A percentile compares a stretch with the other conserved stretches of the same genome.
Evolutionary conservation across 2,888 invertebrate species (phyloP).

Genomic region (Periphyllus acericola): DNA sequence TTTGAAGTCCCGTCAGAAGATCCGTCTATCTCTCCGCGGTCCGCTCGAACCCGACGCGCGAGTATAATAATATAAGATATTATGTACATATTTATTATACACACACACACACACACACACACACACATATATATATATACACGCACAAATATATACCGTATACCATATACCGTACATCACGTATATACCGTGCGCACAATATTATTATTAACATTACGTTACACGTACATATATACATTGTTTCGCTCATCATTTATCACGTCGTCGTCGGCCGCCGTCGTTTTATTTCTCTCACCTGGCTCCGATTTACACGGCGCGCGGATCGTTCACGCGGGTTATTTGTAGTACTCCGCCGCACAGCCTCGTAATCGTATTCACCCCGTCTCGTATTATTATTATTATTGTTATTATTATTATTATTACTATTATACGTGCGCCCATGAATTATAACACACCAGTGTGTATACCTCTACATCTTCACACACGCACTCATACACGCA

Average conservation of each 20-base stretch:
- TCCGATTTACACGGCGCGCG: slow-evolving; percentile 16
- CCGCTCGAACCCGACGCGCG: neutral
- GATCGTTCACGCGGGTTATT: slow-evolving; percentile 43
- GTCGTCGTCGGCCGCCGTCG: slow-evolving; percentile 44
- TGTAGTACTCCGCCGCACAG: neutral
- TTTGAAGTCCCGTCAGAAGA: slow-evolving; percentile 49
- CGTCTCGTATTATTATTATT: slow-evolving; percentile 39
- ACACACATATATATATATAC: neutral
- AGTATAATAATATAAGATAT: no score
- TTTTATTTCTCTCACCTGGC: slow-evolving; percentile 59
- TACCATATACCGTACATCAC: no score
- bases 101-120: no score
- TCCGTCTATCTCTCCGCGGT: neutral
- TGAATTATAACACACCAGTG: neutral
- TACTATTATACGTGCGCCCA: neutral
- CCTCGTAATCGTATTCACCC: slow-evolving; percentile 56
- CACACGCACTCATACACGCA: neutral
- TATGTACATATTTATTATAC: no score
- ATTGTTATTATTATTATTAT: neutral
- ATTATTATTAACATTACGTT: slow-evolving; percentile 51
- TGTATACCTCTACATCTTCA: neutral
- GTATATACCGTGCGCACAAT: slow-evolving; percentile 9
- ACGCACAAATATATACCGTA: neutral
- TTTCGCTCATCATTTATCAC: slow-evolving; percentile 60
- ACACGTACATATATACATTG: neutral